These are phyloP conservation scores for Grammatotria lemairii DNA, from an alignment of 2,113 vertebrate species.

Conservation along the genomic window DNA sequence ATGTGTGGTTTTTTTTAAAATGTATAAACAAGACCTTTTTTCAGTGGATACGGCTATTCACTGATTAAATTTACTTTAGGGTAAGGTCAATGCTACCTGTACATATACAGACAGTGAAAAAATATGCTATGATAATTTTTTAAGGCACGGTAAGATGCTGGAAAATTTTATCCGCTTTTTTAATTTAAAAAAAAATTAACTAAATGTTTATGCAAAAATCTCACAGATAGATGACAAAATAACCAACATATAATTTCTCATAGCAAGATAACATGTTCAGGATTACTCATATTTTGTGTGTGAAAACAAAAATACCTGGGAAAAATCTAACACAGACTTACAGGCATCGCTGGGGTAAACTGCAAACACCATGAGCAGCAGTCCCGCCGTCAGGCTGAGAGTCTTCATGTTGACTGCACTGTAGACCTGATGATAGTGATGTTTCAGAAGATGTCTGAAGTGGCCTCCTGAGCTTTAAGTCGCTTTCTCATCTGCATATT, in stretches of 20 bases:
- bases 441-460: too few species aligned
- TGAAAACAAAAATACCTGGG: background rate
- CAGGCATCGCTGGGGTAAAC: background rate
- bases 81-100: background rate
- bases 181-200: fast-evolving
- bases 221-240: background rate
- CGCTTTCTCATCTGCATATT: background rate
- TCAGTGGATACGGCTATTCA: background rate
- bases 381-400: background rate
- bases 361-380: fast-evolving
- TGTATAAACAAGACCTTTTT: fast-evolving
- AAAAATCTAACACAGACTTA: background rate
- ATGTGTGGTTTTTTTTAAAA: fast-evolving
- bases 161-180: background rate
- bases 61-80: background rate
- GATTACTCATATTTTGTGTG: background rate
- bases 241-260: too few species aligned
- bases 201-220: background rate
- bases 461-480: background rate
- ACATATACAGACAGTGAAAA: background rate
- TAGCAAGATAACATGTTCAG: background rate
- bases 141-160: background rate
- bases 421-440: background rate
- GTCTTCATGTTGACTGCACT: background rate
- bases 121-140: background rate